Conservation (phyloP, 2,797 vertebrate species). For the Hypotaenidia okinawae region DNA sequence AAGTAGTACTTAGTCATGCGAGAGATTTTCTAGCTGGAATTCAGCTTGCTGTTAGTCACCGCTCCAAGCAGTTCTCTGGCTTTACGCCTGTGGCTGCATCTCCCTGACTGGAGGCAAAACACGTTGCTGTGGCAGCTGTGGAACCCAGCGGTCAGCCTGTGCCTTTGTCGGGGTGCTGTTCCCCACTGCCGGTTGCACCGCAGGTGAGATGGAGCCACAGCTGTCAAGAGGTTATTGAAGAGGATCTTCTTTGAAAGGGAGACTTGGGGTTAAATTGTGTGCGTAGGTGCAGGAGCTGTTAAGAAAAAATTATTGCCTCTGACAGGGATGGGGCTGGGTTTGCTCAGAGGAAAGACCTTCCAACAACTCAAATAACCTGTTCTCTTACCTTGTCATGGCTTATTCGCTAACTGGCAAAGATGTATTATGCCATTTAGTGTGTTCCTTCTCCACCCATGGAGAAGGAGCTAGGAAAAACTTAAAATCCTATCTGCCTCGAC, state of each 20-base stretch:
- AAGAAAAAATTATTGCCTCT: not conserved
- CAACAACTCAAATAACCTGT: not conserved
- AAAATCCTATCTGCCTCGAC: not conserved
- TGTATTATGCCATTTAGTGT: not conserved
- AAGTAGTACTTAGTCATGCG: conserved; percentile 36
- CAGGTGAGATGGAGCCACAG: not conserved
- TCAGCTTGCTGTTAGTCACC: conserved; percentile 8
- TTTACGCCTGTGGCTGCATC: not conserved
- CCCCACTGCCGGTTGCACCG: not conserved
- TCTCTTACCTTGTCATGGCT: not conserved
- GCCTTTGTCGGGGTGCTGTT: not conserved
- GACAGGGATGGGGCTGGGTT: not conserved
- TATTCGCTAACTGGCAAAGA: not conserved
- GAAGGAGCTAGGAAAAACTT: not conserved
- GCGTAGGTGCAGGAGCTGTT: not conserved
- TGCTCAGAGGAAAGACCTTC: not conserved
- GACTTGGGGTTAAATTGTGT: not conserved
- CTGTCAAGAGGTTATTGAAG: not conserved
- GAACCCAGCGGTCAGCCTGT: not conserved
- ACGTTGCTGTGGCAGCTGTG: rapidly evolving
- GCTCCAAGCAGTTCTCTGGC: not conserved
- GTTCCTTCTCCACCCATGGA: not conserved
- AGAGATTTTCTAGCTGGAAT: conserved; percentile 1
- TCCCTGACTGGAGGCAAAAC: not conserved
- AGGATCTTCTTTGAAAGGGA: not conserved